Percentiles rank a stretch among this genome's conserved stretches.
phyloP scores from a whole-genome alignment of 2,888 invertebrate species.

The Apotomis betuletana region DNA sequence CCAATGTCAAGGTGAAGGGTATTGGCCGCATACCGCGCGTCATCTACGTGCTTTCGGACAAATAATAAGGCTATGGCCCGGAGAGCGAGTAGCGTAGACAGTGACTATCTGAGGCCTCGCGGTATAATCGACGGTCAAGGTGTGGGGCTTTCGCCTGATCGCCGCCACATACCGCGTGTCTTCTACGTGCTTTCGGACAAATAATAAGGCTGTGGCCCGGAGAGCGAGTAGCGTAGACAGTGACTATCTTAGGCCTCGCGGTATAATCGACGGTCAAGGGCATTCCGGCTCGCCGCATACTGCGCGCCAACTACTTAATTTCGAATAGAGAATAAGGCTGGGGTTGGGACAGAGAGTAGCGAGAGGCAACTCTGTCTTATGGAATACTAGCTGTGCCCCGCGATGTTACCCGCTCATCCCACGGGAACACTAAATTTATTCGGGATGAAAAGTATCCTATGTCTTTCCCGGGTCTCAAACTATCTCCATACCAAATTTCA shows the following conservation, averaged over 20 bases:
- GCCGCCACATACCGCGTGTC: not conserved
- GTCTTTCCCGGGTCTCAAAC: too few species aligned
- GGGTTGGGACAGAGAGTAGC: too few species aligned
- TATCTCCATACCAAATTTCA: too few species aligned
- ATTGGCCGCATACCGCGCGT: not conserved
- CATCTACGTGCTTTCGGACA: conserved; percentile 2
- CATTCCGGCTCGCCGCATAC: too few species aligned
- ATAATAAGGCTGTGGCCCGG: not conserved
- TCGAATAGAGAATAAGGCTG: too few species aligned
- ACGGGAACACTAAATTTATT: too few species aligned
- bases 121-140: not conserved
- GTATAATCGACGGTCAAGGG: not conserved
- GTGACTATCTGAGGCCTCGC: not conserved
- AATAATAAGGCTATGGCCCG: not conserved
- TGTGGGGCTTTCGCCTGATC: not conserved
- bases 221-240: not conserved
- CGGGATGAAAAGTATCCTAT: too few species aligned
- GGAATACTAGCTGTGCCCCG: too few species aligned
- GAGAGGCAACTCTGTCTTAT: not conserved
- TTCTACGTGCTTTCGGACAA: not conserved
- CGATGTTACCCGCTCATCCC: too few species aligned
- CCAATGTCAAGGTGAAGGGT: too few species aligned
- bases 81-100: not conserved
- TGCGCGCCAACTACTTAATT: too few species aligned
- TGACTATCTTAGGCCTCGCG: not conserved